Percentiles rank a stretch among this genome's conserved stretches.
Evolutionary conservation across 2,797 vertebrate genomes (phyloP).

Genomic region (Cottoperca gobio): DNA sequence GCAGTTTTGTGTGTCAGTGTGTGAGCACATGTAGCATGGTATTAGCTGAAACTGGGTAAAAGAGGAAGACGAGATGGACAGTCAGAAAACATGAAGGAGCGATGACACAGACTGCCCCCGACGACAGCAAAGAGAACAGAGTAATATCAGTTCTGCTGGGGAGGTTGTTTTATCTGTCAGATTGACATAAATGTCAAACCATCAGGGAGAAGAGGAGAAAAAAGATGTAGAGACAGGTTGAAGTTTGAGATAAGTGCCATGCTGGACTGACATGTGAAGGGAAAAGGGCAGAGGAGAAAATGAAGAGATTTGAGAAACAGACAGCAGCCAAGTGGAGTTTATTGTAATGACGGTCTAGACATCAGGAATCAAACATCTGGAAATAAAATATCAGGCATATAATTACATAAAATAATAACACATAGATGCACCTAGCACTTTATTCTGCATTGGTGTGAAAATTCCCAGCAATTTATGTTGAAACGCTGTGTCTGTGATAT

Average conservation of each 20-base stretch:
- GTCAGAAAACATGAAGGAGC: constrained; percentile 56
- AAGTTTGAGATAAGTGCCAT: constrained; percentile 63
- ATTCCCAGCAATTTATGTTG: constrained; percentile 31
- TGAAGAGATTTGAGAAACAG: constrained; percentile 13
- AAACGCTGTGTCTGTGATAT: neutral
- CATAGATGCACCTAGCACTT: constrained; percentile 6
- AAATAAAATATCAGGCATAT: constrained; percentile 47
- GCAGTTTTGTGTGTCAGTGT: neutral
- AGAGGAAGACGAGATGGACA: constrained; percentile 17
- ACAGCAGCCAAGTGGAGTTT: constrained; percentile 15
- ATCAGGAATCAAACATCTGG: constrained; percentile 58
- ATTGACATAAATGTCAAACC: constrained; percentile 57
- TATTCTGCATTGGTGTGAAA: constrained; percentile 20
- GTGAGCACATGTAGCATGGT: neutral
- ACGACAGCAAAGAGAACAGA: constrained; percentile 45
- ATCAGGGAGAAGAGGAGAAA: constrained; percentile 17
- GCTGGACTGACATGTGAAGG: constrained; percentile 14
- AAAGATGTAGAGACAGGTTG: constrained; percentile 36
- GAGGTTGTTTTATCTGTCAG: constrained; percentile 61
- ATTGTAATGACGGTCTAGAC: constrained; percentile 49
- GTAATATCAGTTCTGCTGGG: constrained; percentile 49
- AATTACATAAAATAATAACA: neutral
- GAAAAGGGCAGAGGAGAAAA: constrained; percentile 1
- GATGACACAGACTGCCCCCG: constrained; percentile 56
- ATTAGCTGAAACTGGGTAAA: constrained; percentile 18